These are phyloP conservation scores for Taurulus bubalis DNA, from an alignment of 2,113 vertebrate genomes.

Conservation along the genomic window DNA sequence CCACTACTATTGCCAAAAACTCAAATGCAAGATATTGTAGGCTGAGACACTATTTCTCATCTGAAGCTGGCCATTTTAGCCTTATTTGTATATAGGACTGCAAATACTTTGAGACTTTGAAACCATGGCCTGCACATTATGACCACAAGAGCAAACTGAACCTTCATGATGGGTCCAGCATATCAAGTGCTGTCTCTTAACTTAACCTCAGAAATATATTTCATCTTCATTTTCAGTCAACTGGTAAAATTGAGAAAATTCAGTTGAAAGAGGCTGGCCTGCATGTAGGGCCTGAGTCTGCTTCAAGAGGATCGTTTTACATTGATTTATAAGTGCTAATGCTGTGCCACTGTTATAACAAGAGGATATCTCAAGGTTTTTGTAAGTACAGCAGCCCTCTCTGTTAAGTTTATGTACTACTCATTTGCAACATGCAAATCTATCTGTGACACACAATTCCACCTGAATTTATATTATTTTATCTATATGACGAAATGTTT, in stretches of 20 bases:
- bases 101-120: conserved; percentile 5
- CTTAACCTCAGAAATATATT: background rate
- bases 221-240: background rate
- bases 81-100: background rate
- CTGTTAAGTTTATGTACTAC: too few species aligned
- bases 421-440: background rate
- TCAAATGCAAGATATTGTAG: background rate
- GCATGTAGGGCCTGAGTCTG: background rate
- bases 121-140: background rate
- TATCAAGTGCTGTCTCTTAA: background rate
- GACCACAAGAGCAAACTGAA: background rate
- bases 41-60: background rate
- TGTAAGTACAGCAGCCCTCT: background rate
- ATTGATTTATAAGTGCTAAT: background rate
- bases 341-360: too few species aligned
- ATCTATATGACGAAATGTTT: background rate
- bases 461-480: background rate
- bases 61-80: background rate
- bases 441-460: background rate
- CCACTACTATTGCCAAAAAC: conserved; percentile 14
- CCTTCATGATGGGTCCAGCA: background rate
- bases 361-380: conserved; percentile 9
- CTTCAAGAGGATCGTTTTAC: background rate
- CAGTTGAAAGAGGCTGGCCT: background rate
- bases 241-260: background rate